Evolutionary conservation across 2,113 vertebrate species (phyloP), one percentile per base, ranked within the genome.

Genomic region (Chascanopsetta lugubris): DNA sequence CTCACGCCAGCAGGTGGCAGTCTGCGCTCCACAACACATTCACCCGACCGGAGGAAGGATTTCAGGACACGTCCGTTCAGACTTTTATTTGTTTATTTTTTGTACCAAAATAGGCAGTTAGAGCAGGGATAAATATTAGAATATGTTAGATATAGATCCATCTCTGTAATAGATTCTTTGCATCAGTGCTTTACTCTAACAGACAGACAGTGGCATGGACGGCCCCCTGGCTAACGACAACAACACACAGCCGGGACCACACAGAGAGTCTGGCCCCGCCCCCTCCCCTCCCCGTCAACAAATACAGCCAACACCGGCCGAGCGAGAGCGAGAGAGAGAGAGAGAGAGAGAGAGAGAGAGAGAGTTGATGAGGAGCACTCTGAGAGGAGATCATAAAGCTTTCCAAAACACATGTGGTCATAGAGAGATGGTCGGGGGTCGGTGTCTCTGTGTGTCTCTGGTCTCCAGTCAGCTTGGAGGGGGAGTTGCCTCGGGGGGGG

Each of bases 31-130:
- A 85, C 90, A 36, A 87, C 61, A 79, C 78, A 79, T 91, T 91
- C 91, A 93, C 90, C 86, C 92, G 90, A 66, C 89, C 87, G 91
- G 91, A 90, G 92, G 77, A 93, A 85, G 90, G 27, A 72, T 69
- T 79, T 95, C 94, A 94, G 92, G 93, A 94, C 95, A 94, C 94
- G 94, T 96, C 93, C 93, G 94, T 94, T 94, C 94, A 95, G 85
- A 94, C 91, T 93, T 95, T 94, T 93, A 94, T 80, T 75, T 49
- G 42, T 77, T 68, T 27, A 29, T 59, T 95, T n/a, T 96, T 87
- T 77, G 94, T 97, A 98, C 96, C 96, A 99, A 98, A 99, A 98
- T 98, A 98, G 95, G 95, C 97, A 97, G 94, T 96, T 90, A 95
- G 96, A 93, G 93, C 90, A 95, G 94, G 94, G 95, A 97, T 96